Percentiles rank a stretch among this genome's conserved stretches.
Conservation (phyloP, 2,797 vertebrate genomes). For the Danio albolineatus region DNA sequence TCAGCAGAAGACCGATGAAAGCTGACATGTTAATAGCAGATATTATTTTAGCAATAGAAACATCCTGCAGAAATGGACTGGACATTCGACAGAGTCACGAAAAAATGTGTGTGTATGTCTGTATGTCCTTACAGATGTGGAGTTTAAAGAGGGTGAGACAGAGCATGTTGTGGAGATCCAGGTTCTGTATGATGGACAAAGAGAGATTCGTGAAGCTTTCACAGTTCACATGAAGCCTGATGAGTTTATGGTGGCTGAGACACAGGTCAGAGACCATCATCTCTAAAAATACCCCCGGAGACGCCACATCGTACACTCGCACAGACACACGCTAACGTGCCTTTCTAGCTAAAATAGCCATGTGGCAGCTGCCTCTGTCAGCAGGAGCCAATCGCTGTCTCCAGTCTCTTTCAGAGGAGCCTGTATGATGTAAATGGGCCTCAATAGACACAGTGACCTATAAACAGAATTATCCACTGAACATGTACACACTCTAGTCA, state of each 20-base stretch:
- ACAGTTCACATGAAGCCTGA: constrained; percentile 88
- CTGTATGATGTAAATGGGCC: constrained; percentile 70
- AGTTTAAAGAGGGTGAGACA: constrained; percentile 85
- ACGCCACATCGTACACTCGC: constrained; percentile 33
- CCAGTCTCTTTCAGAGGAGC: constrained; percentile 74
- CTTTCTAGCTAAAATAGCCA: constrained; percentile 79
- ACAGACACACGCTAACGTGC: constrained; percentile 66
- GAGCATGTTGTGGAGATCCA: constrained; percentile 86
- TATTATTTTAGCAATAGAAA: neutral
- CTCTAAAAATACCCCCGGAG: constrained; percentile 53
- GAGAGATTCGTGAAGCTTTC: constrained; percentile 90
- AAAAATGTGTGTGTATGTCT: neutral
- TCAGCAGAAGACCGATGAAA: constrained; percentile 58
- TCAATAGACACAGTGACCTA: constrained; percentile 72
- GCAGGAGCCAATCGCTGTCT: constrained; percentile 69
- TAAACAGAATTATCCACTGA: constrained; percentile 67
- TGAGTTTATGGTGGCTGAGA: constrained; percentile 89
- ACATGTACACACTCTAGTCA: constrained; percentile 4
- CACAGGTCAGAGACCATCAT: constrained; percentile 78
- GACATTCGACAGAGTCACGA: neutral
- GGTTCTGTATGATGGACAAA: constrained; percentile 84
- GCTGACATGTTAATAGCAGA: neutral
- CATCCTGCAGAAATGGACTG: neutral
- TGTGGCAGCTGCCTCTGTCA: constrained; percentile 83
- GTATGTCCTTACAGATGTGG: constrained; percentile 75